Evolutionary conservation across 2,797 vertebrate species (phyloP).

Genomic region (Pantherophis vulpinus): DNA sequence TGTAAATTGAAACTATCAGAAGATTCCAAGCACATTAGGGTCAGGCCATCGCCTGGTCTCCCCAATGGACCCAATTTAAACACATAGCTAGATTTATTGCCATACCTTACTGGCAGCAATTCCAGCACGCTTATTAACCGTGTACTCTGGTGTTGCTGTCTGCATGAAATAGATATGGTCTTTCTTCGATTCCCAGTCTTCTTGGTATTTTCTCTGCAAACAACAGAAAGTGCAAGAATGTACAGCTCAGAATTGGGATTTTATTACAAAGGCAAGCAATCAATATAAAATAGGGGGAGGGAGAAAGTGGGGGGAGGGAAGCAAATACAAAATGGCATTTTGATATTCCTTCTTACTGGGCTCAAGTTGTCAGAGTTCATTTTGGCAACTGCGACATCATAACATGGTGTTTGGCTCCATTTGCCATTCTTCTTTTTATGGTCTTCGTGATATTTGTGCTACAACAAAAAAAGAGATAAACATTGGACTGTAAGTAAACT

Average conservation of each 20-base stretch:
- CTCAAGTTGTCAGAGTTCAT: slow-evolving; percentile 93
- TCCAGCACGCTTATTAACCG: slow-evolving; percentile 83
- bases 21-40: background rate
- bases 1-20: background rate
- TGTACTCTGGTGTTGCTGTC: slow-evolving; percentile 92
- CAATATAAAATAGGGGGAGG: background rate
- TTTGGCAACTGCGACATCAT: slow-evolving; percentile 87
- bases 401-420: slow-evolving; percentile 97
- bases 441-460: slow-evolving; percentile 92
- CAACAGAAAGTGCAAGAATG: slow-evolving; percentile 8
- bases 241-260: background rate
- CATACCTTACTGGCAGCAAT: slow-evolving; percentile 84
- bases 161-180: slow-evolving; percentile 99
- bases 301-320: background rate
- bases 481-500: background rate
- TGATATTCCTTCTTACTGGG: slow-evolving; percentile 70
- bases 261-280: background rate
- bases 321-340: accelerated
- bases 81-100: background rate
- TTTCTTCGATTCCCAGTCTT: slow-evolving; percentile 84
- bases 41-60: background rate
- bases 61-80: background rate
- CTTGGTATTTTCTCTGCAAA: slow-evolving; percentile 89
- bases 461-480: slow-evolving; percentile 2
- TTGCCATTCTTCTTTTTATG: slow-evolving; percentile 93